Base-by-base conservation (phyloP, 1,140 invertebrate genomes). In the Drosophila arizonae region DNA sequence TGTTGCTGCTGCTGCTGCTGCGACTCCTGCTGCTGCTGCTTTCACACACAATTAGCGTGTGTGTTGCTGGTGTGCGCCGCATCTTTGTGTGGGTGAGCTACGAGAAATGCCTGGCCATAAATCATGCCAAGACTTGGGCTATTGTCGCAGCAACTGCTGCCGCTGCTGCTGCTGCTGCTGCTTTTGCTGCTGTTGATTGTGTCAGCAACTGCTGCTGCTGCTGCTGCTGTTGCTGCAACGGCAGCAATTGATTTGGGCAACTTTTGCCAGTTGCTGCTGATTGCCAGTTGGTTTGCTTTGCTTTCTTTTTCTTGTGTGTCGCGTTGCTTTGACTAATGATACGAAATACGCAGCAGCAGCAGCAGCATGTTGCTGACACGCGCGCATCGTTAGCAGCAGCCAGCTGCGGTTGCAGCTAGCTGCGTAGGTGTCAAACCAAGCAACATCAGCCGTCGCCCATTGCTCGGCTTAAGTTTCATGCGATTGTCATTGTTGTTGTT, bases 31-130 rank as follows among this genome's bases (percentile, higher is more conserved):
- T 68, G 68, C 30, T 68, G 68, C 81, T 75, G 81, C 81, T 86
- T 86, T 86, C 81, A 87, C 81, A 86, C 82, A 86, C 82, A 87
- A 86, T 86, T 86, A 86, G 81, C 81, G 82, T 82, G 51, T 82
- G 51, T 86, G 82, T 86, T 72, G 68, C 51, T 41, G n/a, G 55
- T 65, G 52, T 70, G 30, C 50, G 51, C 10, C 39, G 28, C 74
- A 64, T 85, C 73, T 69, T 51, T 79, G 82, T 81, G 82, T 87
- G 82, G 82, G 82, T 79, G 82, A 56, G 63, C 62, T 72, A 57
- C 69, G 30, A 79, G 69, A 81, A 86, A 87, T 76, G 67, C 68
- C 79, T 82, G 79, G 77, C 81, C 82, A 86, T 86, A 86, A 86
- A 86, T 86, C 82, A 86, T 86, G 82, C 68, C 82, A 52, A 78